phyloP scores from a whole-genome alignment of 2,113 vertebrate species.

The Rhabdomys dilectus region DNA sequence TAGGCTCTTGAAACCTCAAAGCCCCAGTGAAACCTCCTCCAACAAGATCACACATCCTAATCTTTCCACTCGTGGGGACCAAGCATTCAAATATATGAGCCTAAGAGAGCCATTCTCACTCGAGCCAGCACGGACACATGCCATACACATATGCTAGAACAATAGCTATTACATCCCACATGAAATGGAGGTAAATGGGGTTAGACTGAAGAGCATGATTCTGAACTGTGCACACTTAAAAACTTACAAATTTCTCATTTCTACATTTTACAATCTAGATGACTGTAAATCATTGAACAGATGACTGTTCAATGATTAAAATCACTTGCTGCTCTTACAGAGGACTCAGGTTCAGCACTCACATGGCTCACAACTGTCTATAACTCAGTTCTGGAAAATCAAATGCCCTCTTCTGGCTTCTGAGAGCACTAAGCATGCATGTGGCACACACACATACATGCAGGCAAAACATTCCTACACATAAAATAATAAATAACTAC shows the following conservation, averaged over 20 bases:
- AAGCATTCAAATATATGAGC: not conserved
- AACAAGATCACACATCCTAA: not conserved
- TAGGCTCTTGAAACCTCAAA: not conserved
- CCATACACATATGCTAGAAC: not conserved
- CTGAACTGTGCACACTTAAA: not conserved
- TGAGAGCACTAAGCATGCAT: not conserved
- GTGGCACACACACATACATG: not conserved
- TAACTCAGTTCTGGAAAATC: not conserved
- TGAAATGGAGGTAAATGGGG: not conserved
- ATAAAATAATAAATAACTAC: not conserved
- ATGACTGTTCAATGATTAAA: not conserved
- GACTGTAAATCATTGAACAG: no score
- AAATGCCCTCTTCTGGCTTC: not conserved
- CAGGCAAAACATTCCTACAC: not conserved
- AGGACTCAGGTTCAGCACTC: not conserved
- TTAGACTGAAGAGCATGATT: not conserved
- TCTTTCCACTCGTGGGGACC: not conserved
- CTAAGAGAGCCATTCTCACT: not conserved
- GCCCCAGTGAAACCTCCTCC: not conserved
- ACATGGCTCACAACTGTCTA: not conserved
- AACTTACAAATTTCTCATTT: not conserved
- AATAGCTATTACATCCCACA: not conserved
- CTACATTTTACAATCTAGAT: not conserved
- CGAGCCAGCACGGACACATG: not conserved
- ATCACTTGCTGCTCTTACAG: not conserved